Base-by-base conservation (phyloP, 2,113 vertebrate genomes). In the Malurus alboscapulatus region DNA sequence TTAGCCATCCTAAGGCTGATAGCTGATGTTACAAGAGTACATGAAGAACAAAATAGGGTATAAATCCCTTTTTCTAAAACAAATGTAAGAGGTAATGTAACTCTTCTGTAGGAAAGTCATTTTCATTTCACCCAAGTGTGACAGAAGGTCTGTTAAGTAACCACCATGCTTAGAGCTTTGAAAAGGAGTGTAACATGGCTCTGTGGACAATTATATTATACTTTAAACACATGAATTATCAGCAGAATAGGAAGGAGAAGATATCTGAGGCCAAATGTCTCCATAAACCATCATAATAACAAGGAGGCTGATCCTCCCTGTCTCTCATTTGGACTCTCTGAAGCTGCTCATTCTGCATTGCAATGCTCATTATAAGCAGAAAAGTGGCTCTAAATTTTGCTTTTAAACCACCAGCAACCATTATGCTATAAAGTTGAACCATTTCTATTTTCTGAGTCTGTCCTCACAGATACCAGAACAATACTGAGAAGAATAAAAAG, bases 391-490 rank as follows among this genome's bases (percentile, higher is more conserved):
- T 59, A 51, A 57, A 67, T 88, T 92, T 87, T 80, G 29, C 67
- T 84, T 85, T 83, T 38, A 94, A 95, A 76, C 51, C 47, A 58
- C 71, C 30, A 85, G 24, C 54, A 69, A 82, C 32, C 3, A 0
- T 90, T 93, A 73, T 86, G 29, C 67, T 62, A 3, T 62, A 71
- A 89, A 11, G 7, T 32, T 8, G n/a, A 91, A n/a, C 51, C 59
- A 73, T 91, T 83, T 91, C 17, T 91, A 59, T 91, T 95, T 93
- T 83, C 71, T 73, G 66, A 94, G 87, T 40, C 55, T 87, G 69
- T 74, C 42, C 67, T 59, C 47, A 22, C 4, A 42, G 45, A 17
- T 76, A 68, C 2, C 29, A 90, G 75, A 85, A 86, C 67, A 82
- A 58, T 62, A 34, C 12, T 18, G 18, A 62, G 59, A 86, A 80